These are phyloP conservation scores for Drosophila histrio DNA, from an alignment of 2,888 invertebrate genomes.

Conservation along the genomic window DNA sequence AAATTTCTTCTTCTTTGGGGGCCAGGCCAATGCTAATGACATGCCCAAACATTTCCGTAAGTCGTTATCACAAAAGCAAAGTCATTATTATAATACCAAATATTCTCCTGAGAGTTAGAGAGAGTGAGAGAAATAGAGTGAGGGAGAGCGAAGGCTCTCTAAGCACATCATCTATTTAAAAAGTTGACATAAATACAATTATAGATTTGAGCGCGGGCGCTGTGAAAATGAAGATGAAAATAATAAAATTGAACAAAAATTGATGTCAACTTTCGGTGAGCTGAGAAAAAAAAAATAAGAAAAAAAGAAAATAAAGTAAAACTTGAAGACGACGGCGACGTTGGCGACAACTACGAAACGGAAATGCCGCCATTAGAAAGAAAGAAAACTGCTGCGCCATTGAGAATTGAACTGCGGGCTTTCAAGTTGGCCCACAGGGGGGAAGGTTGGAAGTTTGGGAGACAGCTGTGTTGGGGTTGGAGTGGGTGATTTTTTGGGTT, in stretches of 20 bases:
- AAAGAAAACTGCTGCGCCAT: conserved; percentile 81
- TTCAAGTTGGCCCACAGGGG: conserved; percentile 58
- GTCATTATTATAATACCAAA: conserved; percentile 78
- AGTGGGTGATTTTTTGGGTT: not conserved
- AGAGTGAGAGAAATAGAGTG: not conserved
- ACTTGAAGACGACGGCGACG: conserved; percentile 41
- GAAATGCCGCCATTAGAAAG: conserved; percentile 78
- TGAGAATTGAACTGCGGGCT: conserved; percentile 80
- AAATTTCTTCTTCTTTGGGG: conserved; percentile 60
- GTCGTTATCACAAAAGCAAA: conserved; percentile 81
- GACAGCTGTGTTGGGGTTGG: not conserved
- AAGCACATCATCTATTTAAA: conserved; percentile 80
- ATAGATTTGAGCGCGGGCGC: conserved; percentile 74
- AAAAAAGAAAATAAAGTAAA: conserved; percentile 38
- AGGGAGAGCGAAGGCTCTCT: conserved; percentile 25
- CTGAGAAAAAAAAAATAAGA: conserved; percentile 2
- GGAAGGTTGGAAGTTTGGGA: not conserved
- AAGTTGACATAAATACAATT: conserved; percentile 80
- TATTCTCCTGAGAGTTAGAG: conserved; percentile 11
- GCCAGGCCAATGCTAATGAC: conserved; percentile 71
- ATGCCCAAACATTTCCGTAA: conserved; percentile 81
- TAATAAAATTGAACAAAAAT: conserved; percentile 80
- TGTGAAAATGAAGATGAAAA: conserved; percentile 79
- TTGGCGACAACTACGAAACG: conserved; percentile 60
- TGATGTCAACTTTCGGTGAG: conserved; percentile 75